Evolutionary conservation across 2,888 invertebrate species (phyloP), one percentile per base, ranked within the genome.

Genomic region (Coecobrya sp.): DNA sequence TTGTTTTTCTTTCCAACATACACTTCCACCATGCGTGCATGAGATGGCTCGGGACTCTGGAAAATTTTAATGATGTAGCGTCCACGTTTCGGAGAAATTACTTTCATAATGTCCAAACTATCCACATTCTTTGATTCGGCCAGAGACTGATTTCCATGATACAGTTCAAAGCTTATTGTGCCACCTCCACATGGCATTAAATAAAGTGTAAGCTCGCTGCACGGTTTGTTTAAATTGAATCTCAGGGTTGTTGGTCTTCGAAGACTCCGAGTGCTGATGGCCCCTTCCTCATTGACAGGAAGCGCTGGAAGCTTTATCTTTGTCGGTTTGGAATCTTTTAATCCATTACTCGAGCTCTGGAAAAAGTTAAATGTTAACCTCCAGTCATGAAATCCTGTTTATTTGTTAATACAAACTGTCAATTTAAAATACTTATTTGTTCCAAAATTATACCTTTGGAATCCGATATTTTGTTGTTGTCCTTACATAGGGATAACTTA

Each of bases 181-280:
- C 94, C 94, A 16, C 96, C 96, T 1, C 96, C 96, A 94, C 97
- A 97, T 0, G 97, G 96, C 95, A 97, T 95, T 4, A 97, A 95
- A 81, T 96, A 96, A 85, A 97, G 95, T 87, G 95, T 88, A 45
- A 95, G 84, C 79, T 95, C 95, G 45, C 86, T 90, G 86, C 95
- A 95, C 0, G 94, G 94, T 45, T 94, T 95, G 30, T 94, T 94
- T 59, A 95, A 84, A 86, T 94, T 94, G 59, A 95, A 95, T 89
- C 93, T 94, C 3, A 95, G 45, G 0, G 92, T 93, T 11, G 93
- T 92, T 22, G 91, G 86, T 19, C 85, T 92, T 10, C 59, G 16
- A 8, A 49, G 4, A 49, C 22, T 36, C 30, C 68, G 65, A 11
- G 22, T n/a, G 0, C 2, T 27, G 16, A 55, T 13, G 11, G 25